Conservation (phyloP, 2,888 invertebrate genomes). For the Rotaria sp. region DNA sequence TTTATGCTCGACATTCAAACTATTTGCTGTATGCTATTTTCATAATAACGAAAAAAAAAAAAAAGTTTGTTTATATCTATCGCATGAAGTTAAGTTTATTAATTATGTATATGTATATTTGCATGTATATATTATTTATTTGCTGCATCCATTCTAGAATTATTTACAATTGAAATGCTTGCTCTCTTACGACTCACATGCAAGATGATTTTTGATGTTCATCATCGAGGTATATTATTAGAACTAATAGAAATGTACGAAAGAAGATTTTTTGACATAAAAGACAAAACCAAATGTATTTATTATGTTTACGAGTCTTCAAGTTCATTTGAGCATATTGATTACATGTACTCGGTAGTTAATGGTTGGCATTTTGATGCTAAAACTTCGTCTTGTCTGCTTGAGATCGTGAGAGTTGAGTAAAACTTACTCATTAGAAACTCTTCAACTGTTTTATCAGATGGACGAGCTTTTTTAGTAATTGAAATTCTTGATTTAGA, state of each 20-base stretch:
- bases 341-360: no score
- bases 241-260: neutral
- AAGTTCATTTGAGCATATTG: no score
- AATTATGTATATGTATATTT: neutral
- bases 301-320: no score
- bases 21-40: neutral
- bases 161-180: constrained; percentile 9
- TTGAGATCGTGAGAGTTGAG: no score
- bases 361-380: no score
- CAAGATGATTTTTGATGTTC: constrained; percentile 25
- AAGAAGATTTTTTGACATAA: neutral
- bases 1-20: neutral
- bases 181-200: constrained; percentile 19
- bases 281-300: no score
- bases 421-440: no score
- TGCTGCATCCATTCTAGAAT: constrained; percentile 17
- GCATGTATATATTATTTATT: neutral
- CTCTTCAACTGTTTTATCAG: no score
- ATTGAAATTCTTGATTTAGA: no score
- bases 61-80: neutral
- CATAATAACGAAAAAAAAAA: neutral
- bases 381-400: no score
- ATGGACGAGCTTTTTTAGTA: no score
- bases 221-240: constrained; percentile 17
- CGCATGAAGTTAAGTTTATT: neutral